Percentiles rank a stretch among this genome's conserved stretches.
These are phyloP conservation scores for Colius striatus DNA, from an alignment of 2,113 vertebrate species.

Conservation along the genomic window DNA sequence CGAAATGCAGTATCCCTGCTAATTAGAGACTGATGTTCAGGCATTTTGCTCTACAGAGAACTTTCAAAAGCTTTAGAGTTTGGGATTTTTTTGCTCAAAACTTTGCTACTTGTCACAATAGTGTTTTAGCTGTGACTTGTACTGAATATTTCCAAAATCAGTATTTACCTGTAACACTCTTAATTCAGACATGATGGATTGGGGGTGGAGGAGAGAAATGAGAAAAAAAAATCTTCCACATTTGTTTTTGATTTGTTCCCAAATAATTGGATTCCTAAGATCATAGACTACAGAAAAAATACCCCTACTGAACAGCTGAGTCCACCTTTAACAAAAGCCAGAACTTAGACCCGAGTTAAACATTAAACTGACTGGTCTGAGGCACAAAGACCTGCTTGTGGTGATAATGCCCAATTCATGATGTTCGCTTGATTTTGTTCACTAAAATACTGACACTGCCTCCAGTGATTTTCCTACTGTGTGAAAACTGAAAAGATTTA, in stretches of 20 bases:
- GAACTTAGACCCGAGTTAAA: background rate
- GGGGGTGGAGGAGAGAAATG: background rate
- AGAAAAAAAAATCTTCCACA: background rate
- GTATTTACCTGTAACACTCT: background rate
- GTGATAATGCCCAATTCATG: background rate
- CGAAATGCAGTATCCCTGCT: background rate
- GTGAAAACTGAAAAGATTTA: background rate
- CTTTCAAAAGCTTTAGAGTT: background rate
- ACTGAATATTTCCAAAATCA: conserved; percentile 23
- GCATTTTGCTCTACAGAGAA: background rate
- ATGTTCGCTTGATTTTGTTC: background rate
- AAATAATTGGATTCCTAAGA: background rate
- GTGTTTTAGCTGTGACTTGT: background rate
- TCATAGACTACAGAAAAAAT: background rate
- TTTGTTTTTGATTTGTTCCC: background rate
- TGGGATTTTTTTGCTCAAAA: background rate
- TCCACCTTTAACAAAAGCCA: background rate
- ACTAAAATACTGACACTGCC: background rate
- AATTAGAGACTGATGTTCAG: background rate
- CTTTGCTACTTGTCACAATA: background rate
- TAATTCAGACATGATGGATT: background rate
- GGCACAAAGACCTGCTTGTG: background rate
- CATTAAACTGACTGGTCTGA: background rate
- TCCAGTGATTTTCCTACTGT: background rate
- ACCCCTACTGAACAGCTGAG: background rate